phyloP scores from a whole-genome alignment of 2,888 invertebrate species.

The Melanotus villosus region DNA sequence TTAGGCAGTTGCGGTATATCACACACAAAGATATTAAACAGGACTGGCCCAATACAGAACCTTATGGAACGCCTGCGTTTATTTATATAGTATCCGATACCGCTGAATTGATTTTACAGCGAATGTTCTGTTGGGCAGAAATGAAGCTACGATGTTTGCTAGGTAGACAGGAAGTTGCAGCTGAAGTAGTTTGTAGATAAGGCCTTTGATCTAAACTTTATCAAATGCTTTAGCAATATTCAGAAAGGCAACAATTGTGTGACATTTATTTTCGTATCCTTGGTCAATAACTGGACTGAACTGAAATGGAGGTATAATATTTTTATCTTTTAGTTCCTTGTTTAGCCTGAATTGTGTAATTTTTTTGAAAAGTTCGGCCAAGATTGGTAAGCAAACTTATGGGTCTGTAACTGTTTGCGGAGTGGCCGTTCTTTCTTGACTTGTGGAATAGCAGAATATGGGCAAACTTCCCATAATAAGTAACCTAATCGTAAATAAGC shows the following conservation, averaged over 20 bases:
- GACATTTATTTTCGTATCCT: neutral
- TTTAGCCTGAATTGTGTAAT: neutral
- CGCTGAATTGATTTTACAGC: slow-evolving; percentile 1
- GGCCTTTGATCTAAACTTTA: neutral
- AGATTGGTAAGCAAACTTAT: neutral
- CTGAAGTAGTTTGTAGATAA: neutral
- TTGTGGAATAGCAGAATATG: too few species aligned
- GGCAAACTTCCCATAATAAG: too few species aligned
- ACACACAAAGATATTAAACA: too few species aligned
- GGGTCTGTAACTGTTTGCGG: neutral
- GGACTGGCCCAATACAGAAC: neutral
- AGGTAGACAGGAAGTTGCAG: neutral
- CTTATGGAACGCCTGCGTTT: neutral
- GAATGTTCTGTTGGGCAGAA: neutral
- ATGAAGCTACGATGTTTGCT: neutral
- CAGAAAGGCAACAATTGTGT: neutral
- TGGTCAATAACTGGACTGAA: neutral
- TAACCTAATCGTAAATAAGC: too few species aligned
- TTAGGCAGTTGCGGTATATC: too few species aligned
- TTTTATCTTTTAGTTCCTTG: slow-evolving; percentile 1
- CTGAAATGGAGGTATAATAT: neutral
- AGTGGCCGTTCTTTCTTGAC: neutral
- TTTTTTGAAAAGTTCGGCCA: neutral
- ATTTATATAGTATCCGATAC: too few species aligned
- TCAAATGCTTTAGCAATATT: neutral